Base-by-base conservation (phyloP, 2,797 vertebrate genomes). In the Nyctalus aviator region DNA sequence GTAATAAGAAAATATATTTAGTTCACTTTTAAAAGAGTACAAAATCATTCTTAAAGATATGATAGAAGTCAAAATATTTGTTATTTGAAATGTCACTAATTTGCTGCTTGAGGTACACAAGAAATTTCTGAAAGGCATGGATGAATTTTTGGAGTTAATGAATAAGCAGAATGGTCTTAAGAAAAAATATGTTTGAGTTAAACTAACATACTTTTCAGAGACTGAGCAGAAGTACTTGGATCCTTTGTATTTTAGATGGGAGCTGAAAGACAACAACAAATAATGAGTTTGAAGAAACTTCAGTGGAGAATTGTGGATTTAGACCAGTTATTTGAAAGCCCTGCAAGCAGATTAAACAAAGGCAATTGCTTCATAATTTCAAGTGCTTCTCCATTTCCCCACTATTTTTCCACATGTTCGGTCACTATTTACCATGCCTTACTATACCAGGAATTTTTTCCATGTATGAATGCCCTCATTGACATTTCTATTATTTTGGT, bases 361-460 rank as follows among this genome's bases (percentile, higher is more conserved):
- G n/a, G n/a, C 2, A 71, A 13, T 46, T 35, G 21, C 21, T 72
- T 25, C 32, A 48, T 15, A 77, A 78, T 62, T 48, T 62, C 15
- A 53, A 87, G 7, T 32, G 12, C 4, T 90, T 44, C 14, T 53
- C 53, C 20, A 37, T 8, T 35, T 27, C 2, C 21, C 8, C 23
- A 46, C 5, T 27, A 15, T 32, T 15, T 13, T 66, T 41, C 8
- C 8, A 32, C 23, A 81, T 41, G 30, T 48, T 50, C 4, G 25
- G 5, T 10, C 2, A 37, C 5, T 75, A 2, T 21, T 75, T 35
- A 18, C 18, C 4, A 13, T 62, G 18, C 0, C 6, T 2, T 50
- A 18, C 18, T 75, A 62, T 15, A 1, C 18, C 3, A 35, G 2
- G 2, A 7, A 7, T 50, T 46, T 32, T 76, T 77, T 12, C 10